Base-by-base conservation (phyloP, 2,888 invertebrate genomes). In the Blastobasis lacticolella region DNA sequence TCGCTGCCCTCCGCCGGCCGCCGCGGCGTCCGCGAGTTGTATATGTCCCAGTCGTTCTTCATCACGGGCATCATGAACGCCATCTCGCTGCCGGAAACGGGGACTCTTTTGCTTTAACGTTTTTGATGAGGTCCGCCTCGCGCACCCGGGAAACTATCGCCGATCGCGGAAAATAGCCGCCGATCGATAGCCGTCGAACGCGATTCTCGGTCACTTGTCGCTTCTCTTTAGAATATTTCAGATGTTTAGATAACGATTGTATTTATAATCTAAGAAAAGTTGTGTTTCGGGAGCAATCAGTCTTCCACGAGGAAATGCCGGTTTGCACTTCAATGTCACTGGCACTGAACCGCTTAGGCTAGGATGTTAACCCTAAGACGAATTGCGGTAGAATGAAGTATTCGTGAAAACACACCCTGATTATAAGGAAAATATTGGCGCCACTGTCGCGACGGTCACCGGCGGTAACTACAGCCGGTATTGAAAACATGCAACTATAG, bases 21-120 rank as follows among this genome's bases (percentile, higher is more conserved):
- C 63, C 95, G 90, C 52, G 92, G 91, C 57, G 95, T 91, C 77
- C 92, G 92, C 60, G 94, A 93, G 89, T 95, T 95, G 90, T 96
- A 96, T 73, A 96, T 95, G 81, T 96, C 95, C 92, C 94, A 96
- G 81, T 96, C 95, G 89, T 96, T 96, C 90, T 96, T 96, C 88
- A 96, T 92, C 61, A 96, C 96, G 54, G 96, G 96, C 95, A 96
- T 95, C 96, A 96, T 96, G 89, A 96, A 96, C 90, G 96, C 96
- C 96, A 96, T 96, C 83, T 81, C 84, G 81, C 71, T 81, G 84
- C 65, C 67, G 73, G 67, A 60, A 63, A 75, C 78, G 79, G 81
- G 75, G 68, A 62, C 74, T 82, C 85, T 75, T 82, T 67, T 60
- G 70, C 67, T 67, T 79, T 73, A 79, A 82, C 86, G 87, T 87